A percentile compares a stretch with the other conserved stretches of the same genome.
Conservation (phyloP, 2,888 invertebrate genomes). For the Macroteleia sp. region DNA sequence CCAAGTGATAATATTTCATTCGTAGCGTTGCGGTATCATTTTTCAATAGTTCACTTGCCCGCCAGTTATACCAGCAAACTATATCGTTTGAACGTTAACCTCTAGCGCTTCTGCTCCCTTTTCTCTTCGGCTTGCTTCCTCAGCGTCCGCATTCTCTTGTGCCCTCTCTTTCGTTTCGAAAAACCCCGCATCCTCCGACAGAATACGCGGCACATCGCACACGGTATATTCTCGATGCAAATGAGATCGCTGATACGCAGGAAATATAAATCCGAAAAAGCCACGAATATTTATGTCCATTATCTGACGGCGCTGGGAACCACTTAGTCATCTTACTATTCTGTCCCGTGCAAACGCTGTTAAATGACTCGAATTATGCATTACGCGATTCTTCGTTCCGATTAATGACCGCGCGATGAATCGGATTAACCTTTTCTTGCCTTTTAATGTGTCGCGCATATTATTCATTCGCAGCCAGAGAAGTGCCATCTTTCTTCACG, state of each 20-base stretch:
- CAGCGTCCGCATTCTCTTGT: no score
- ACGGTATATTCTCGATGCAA: conserved; percentile 81
- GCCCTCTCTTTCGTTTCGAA: conserved; percentile 28
- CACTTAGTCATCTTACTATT: conserved; percentile 61
- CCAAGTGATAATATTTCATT: conserved; percentile 79
- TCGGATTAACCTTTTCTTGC: conserved; percentile 20
- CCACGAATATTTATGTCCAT: conserved; percentile 80
- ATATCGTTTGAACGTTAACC: conserved; percentile 72
- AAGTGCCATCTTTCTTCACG: no score
- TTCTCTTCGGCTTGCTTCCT: conserved; percentile 61
- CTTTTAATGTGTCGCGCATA: no score
- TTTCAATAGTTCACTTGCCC: conserved; percentile 77
- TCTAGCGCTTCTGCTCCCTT: conserved; percentile 66
- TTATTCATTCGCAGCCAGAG: no score
- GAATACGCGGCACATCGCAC: conserved; percentile 66
- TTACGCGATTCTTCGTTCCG: conserved; percentile 22
- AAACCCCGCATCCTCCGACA: conserved; percentile 11
- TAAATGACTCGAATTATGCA: conserved; percentile 56
- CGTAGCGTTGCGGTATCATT: conserved; percentile 77
- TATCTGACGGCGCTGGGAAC: conserved; percentile 73
- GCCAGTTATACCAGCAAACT: conserved; percentile 72
- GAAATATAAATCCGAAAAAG: conserved; percentile 82
- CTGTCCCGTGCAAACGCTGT: conserved; percentile 47
- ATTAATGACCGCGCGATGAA: conserved; percentile 54
- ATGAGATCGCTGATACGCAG: conserved; percentile 80